A percentile compares a stretch with the other conserved stretches of the same genome.
Conservation (phyloP, 2,888 invertebrate species). For the Dryobotodes eremita region DNA sequence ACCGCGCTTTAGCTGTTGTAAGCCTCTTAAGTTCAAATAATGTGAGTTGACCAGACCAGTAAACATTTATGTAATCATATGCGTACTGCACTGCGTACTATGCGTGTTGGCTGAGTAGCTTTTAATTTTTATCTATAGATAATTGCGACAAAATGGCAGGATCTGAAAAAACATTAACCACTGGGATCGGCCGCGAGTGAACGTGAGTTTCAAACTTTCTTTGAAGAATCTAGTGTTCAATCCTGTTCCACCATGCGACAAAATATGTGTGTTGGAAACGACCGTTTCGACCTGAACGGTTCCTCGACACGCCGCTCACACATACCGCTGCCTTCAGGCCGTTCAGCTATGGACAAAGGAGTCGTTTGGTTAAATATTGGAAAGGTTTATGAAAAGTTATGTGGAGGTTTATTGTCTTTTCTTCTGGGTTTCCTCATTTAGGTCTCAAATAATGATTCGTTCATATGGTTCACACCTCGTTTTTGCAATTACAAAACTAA, state of each 20-base stretch:
- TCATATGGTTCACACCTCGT: not conserved
- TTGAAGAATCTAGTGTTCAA: not conserved
- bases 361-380: slow-evolving; percentile 59
- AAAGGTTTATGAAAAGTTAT: not conserved
- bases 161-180: not conserved
- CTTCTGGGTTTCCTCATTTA: not conserved
- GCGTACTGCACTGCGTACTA: not conserved
- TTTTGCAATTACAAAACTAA: not conserved
- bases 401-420: not conserved
- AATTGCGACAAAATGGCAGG: not conserved
- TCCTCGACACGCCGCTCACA: slow-evolving; percentile 61
- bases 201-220: not conserved
- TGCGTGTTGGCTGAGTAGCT: not conserved
- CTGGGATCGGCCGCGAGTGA: not conserved
- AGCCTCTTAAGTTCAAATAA: too few species aligned
- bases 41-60: not conserved
- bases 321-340: slow-evolving; percentile 72
- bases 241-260: not conserved
- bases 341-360: slow-evolving; percentile 74
- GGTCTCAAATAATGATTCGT: not conserved
- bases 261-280: slow-evolving; percentile 60
- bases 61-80: not conserved
- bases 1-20: too few species aligned
- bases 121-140: not conserved
- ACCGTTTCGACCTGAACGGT: slow-evolving; percentile 76